A percentile compares a stretch with the other conserved stretches of the same genome.
These are phyloP conservation scores for Melanostigma gelatinosum DNA, from an alignment of 2,113 vertebrate genomes.

Conservation along the genomic window DNA sequence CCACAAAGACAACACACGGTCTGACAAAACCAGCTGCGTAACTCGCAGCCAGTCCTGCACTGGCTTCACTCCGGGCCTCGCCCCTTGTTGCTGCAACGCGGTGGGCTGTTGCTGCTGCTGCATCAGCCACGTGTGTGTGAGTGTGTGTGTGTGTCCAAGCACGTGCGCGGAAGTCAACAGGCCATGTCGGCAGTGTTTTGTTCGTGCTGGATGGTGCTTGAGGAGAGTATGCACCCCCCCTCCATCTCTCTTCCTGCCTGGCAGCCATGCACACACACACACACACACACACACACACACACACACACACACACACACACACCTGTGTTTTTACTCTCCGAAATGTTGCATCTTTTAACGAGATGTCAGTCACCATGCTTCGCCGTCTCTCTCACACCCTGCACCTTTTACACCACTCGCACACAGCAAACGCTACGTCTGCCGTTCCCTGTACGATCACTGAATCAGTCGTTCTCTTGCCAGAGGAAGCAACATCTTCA, in stretches of 20 bases:
- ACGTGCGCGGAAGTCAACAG: slow-evolving; percentile 33
- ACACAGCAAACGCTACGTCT: background rate
- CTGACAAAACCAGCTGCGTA: background rate
- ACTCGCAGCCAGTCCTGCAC: background rate
- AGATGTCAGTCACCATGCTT: slow-evolving; percentile 32
- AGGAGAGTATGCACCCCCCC: slow-evolving; percentile 12
- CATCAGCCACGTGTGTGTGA: background rate
- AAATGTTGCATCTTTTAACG: slow-evolving; percentile 28
- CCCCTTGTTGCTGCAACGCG: slow-evolving; percentile 13
- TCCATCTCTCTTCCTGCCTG: background rate
- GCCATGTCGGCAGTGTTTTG: slow-evolving; percentile 49
- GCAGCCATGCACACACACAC: background rate
- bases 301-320: background rate
- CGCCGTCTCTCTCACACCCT: background rate
- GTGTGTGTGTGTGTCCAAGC: slow-evolving; percentile 3
- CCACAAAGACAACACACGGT: background rate
- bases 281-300: slow-evolving; percentile 11
- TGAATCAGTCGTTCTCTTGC: background rate
- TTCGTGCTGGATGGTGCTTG: slow-evolving; percentile 37
- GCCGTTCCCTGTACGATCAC: background rate
- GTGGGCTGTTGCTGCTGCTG: slow-evolving; percentile 22
- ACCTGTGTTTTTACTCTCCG: slow-evolving; percentile 24
- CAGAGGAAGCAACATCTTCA: background rate
- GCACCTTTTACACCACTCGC: background rate
- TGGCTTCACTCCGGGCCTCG: background rate